Evolutionary conservation across 2,888 invertebrate genomes (phyloP).

Genomic region (Eupithecia tripunctaria): DNA sequence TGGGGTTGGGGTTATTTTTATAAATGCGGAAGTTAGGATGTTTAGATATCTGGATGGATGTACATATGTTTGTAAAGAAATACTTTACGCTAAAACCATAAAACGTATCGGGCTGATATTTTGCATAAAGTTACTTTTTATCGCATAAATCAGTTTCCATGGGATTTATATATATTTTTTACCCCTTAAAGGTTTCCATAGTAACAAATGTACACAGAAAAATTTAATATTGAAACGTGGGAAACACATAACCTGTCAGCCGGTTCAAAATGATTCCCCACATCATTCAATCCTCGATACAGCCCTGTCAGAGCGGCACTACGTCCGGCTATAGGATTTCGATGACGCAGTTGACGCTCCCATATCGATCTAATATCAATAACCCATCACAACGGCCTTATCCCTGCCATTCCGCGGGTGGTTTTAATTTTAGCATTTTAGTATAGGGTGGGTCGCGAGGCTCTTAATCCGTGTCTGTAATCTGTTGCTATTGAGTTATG

Average conservation of each 20-base stretch:
- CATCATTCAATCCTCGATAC: not conserved
- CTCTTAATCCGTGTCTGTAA: slow-evolving; percentile 47
- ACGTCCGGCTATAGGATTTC: slow-evolving; percentile 57
- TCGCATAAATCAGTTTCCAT: too few species aligned
- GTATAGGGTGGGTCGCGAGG: slow-evolving; percentile 65
- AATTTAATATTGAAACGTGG: not conserved
- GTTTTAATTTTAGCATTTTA: slow-evolving; percentile 79
- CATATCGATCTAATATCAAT: slow-evolving; percentile 78
- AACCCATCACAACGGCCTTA: slow-evolving; percentile 79
- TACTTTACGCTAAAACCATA: too few species aligned
- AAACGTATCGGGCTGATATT: too few species aligned
- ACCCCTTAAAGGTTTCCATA: too few species aligned
- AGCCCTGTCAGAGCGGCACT: slow-evolving; percentile 13
- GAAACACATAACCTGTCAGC: not conserved
- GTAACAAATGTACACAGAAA: too few species aligned
- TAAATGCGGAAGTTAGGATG: too few species aligned
- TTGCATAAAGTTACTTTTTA: too few species aligned
- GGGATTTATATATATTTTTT: too few species aligned
- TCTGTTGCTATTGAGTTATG: slow-evolving; percentile 1
- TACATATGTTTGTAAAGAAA: too few species aligned
- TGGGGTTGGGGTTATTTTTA: too few species aligned
- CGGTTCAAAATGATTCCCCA: slow-evolving; percentile 15
- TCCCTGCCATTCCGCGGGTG: slow-evolving; percentile 65
- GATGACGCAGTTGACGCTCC: slow-evolving; percentile 71
- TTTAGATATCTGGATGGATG: too few species aligned